phyloP scores from a whole-genome alignment of 2,797 vertebrate species.

The Coendou prehensilis region DNA sequence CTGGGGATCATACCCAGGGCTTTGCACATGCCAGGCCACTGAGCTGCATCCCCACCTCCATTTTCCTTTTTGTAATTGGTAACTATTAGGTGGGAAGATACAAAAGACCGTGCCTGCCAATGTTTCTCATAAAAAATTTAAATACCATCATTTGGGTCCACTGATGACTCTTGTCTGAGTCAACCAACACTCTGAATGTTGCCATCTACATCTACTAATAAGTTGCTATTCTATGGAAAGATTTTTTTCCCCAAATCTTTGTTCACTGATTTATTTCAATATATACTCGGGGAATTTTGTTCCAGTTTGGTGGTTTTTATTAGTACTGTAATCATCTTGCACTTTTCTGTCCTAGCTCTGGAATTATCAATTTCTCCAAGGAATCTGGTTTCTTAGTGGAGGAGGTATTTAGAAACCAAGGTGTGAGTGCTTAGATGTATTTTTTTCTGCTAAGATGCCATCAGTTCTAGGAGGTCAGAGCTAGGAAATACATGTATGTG shows the following conservation, averaged over 20 bases:
- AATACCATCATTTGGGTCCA: neutral
- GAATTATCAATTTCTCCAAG: neutral
- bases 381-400: neutral
- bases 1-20: neutral
- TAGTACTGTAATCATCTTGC: slow-evolving; percentile 6
- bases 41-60: neutral
- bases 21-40: neutral
- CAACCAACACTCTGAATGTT: neutral
- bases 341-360: neutral
- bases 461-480: neutral
- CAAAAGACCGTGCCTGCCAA: neutral
- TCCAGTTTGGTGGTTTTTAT: slow-evolving; percentile 25
- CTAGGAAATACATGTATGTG: neutral
- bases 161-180: slow-evolving; percentile 1
- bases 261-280: neutral
- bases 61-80: neutral
- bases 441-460: neutral
- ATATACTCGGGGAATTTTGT: slow-evolving; percentile 28
- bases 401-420: neutral
- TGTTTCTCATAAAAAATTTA: neutral
- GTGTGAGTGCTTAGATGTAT: neutral
- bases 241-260: neutral
- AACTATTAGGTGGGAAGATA: neutral
- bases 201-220: neutral
- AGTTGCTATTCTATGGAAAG: slow-evolving; percentile 12